Conservation (phyloP, 2,113 vertebrate species). For the Rhinogobius similis region DNA sequence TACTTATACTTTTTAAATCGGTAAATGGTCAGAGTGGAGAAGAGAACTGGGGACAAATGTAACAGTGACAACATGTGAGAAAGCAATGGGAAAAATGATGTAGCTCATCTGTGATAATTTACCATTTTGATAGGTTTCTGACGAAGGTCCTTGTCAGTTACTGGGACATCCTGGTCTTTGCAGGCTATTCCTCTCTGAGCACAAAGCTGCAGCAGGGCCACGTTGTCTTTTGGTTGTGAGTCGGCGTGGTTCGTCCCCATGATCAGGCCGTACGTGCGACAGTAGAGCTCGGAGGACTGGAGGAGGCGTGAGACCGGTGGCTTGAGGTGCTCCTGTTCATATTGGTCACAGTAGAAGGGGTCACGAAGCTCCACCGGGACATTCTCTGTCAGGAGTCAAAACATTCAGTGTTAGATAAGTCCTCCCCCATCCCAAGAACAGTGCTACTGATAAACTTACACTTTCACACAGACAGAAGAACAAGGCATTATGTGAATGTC, state of each 20-base stretch:
- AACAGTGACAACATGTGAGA: not conserved
- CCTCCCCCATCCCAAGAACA: not conserved
- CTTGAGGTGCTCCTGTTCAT: slow-evolving; percentile 93
- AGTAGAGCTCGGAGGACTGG: slow-evolving; percentile 88
- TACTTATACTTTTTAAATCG: not conserved
- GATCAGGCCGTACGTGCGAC: slow-evolving; percentile 82
- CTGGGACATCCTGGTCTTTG: slow-evolving; percentile 73
- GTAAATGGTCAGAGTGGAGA: not conserved
- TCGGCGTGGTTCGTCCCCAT: slow-evolving; percentile 59
- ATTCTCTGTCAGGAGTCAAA: slow-evolving; percentile 75
- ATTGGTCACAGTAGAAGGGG: slow-evolving; percentile 92
- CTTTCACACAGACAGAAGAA: not conserved
- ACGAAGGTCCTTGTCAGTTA: slow-evolving; percentile 82
- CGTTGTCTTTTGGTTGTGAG: slow-evolving; percentile 77
- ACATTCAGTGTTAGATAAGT: slow-evolving; percentile 18
- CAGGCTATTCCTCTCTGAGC: slow-evolving; percentile 74
- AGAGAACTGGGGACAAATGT: not conserved
- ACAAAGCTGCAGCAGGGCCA: slow-evolving; percentile 80
- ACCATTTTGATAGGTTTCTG: slow-evolving; percentile 91
- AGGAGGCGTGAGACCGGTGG: slow-evolving; percentile 87
- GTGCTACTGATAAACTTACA: not conserved
- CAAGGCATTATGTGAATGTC: not conserved
- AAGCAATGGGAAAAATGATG: not conserved
- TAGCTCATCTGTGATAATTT: slow-evolving; percentile 18
- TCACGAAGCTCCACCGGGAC: slow-evolving; percentile 88